Evolutionary conservation across 2,888 invertebrate genomes (phyloP).

Genomic region (Andrena fulva): DNA sequence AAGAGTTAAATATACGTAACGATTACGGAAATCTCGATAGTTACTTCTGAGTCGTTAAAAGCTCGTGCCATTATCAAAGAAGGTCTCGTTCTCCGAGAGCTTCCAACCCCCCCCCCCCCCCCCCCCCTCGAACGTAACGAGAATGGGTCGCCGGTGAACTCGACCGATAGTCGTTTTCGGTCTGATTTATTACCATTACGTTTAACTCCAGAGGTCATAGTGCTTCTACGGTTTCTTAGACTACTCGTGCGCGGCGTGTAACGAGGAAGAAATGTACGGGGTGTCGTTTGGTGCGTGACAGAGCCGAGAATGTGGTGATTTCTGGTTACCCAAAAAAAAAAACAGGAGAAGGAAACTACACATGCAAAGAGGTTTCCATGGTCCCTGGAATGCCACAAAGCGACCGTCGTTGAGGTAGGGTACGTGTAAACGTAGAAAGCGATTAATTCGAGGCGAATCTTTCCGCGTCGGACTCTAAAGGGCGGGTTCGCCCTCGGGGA

Average conservation of each 20-base stretch:
- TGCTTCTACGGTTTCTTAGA: background rate
- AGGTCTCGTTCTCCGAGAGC: constrained; percentile 26
- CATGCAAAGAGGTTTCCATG: background rate
- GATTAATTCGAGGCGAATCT: constrained; percentile 20
- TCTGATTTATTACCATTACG: constrained; percentile 30
- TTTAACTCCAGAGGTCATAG: background rate
- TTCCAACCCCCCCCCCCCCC: background rate
- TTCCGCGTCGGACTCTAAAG: constrained; percentile 6
- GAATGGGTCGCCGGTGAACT: constrained; percentile 21
- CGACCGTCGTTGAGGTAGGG: background rate
- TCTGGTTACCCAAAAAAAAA: too few species aligned
- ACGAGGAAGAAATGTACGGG: background rate
- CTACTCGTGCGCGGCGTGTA: background rate
- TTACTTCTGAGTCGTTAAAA: constrained; percentile 21
- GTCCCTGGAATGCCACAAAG: background rate
- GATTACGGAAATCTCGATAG: constrained; percentile 15
- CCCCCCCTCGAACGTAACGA: constrained; percentile 15
- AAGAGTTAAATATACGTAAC: constrained; percentile 5
- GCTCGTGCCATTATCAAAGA: constrained; percentile 18
- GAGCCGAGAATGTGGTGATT: background rate
- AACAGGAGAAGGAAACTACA: background rate
- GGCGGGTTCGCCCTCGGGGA: constrained; percentile 3
- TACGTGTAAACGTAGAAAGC: constrained; percentile 6
- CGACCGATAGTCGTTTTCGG: constrained; percentile 7
- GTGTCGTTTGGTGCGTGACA: background rate